Base-by-base conservation (phyloP, 1,140 invertebrate genomes). In the Brachionus asplanchnoidis region DNA sequence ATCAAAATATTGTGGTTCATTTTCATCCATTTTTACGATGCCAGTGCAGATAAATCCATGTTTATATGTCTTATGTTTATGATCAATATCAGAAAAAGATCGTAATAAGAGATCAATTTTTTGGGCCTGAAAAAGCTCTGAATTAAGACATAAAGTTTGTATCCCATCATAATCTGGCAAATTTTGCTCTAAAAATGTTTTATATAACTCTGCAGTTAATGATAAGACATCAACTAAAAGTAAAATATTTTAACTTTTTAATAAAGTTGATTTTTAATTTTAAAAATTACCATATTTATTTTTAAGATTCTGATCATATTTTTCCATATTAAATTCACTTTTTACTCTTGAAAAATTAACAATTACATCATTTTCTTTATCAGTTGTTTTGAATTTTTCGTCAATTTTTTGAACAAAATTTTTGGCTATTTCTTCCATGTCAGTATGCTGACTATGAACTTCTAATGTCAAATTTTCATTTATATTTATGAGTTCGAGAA, bases 21-120 rank as follows among this genome's bases (percentile, higher is more conserved):
- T 77, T 50, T 82, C 79, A 46, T 60, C 79, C 11, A 40, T 40
- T 65, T 82, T 82, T 6, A 82, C 79, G n/a, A 32, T 68, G 1
- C 79, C 79, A 68, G 65, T 68, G 26, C 53, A 68, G 40, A 82
- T 46, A 82, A 82, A 82, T 11, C 53, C 53, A 26, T 77, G 73
- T 12, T 14, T 53, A 32, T 77, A 77, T 17, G 36, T 26, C 44
- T 82, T 82, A 23, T 36, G 3, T 26, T 26, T 36, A 1, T 65
- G 8, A 12, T 60, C 32, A 28, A 5, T 50, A 5, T 26, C 44
- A 26, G 42, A 26, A 11, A 26, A 77, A 46, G 44, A 23, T 53
- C 53, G 60, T 42, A 46, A 20, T 14, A 82, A 20, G 26, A 82
- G 20, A 65, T 82, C 53, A 65, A 65, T 20, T 82, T 82, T 82